phyloP scores from a whole-genome alignment of 2,113 vertebrate species.

The Ellobius talpinus region DNA sequence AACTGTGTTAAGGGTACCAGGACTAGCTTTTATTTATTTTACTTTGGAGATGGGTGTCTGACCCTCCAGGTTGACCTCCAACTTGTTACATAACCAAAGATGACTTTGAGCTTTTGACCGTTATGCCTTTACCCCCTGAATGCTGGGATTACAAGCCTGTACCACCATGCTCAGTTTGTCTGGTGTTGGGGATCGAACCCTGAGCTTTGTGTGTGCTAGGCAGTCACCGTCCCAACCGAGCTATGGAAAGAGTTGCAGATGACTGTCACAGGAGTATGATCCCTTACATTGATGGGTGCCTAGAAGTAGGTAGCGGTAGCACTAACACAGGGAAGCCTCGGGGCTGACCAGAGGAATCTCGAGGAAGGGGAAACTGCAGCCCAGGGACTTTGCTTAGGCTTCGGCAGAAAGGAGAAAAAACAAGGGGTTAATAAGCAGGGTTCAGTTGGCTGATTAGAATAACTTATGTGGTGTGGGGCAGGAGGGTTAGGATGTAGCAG shows the following conservation, averaged over 20 bases:
- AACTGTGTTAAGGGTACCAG: not conserved
- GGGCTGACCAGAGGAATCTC: not conserved
- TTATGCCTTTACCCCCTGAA: not conserved
- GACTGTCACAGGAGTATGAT: not conserved
- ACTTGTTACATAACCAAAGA: too few relatives aligned
- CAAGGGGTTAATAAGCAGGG: too few relatives aligned
- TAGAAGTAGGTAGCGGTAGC: not conserved
- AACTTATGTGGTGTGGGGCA: not conserved
- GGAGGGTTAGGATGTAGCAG: not conserved
- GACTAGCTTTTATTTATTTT: not conserved
- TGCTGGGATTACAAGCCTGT: not conserved
- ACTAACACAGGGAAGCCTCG: fast-evolving
- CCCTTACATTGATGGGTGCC: not conserved
- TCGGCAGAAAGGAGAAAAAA: not conserved
- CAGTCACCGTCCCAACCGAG: not conserved
- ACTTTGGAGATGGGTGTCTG: not conserved
- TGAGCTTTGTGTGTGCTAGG: not conserved
- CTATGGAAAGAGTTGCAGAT: not conserved
- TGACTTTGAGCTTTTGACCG: not conserved
- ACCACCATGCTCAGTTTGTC: not conserved
- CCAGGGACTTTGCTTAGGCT: not conserved
- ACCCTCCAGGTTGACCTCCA: not conserved
- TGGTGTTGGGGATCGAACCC: not conserved
- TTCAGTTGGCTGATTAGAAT: not conserved
- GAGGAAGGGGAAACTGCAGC: not conserved